Conservation (phyloP, 2,888 invertebrate species). For the Steinernema hermaphroditum region DNA sequence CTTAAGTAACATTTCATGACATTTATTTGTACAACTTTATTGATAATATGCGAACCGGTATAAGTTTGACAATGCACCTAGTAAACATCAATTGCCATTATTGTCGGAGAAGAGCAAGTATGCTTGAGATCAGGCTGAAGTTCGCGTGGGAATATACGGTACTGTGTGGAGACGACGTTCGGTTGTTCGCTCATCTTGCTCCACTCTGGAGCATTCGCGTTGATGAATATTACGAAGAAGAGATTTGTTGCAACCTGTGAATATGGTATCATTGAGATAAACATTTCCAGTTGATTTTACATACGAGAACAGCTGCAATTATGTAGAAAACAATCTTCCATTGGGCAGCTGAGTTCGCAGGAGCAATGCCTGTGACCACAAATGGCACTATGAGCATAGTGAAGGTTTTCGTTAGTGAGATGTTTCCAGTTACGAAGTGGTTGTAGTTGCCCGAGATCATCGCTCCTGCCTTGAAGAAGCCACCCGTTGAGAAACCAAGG, state of each 20-base stretch:
- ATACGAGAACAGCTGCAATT: slow-evolving; percentile 49
- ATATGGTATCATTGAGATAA: too few relatives aligned
- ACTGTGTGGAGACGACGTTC: not conserved
- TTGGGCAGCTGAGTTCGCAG: slow-evolving; percentile 53
- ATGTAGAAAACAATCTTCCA: slow-evolving; percentile 56
- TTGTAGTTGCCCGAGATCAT: slow-evolving; percentile 50
- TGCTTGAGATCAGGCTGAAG: not conserved
- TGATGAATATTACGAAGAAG: slow-evolving; percentile 51
- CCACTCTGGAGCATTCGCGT: slow-evolving; percentile 54
- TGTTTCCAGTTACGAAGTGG: slow-evolving; percentile 57
- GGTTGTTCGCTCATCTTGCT: slow-evolving; percentile 32
- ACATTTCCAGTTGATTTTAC: too few relatives aligned
- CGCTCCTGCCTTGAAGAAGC: slow-evolving; percentile 54
- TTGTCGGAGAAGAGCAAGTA: not conserved
- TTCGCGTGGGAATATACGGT: not conserved
- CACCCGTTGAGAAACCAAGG: slow-evolving; percentile 55
- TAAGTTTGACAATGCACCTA: too few relatives aligned
- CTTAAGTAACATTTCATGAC: too few relatives aligned
- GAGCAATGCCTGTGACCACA: slow-evolving; percentile 49
- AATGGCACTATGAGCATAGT: slow-evolving; percentile 58
- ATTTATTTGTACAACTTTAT: too few relatives aligned
- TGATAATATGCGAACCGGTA: too few relatives aligned
- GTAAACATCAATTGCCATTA: not conserved
- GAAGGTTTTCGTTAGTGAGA: slow-evolving; percentile 40
- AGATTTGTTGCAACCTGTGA: slow-evolving; percentile 52